Conservation (phyloP, 2,797 vertebrate genomes). For the Anabas testudineus region DNA sequence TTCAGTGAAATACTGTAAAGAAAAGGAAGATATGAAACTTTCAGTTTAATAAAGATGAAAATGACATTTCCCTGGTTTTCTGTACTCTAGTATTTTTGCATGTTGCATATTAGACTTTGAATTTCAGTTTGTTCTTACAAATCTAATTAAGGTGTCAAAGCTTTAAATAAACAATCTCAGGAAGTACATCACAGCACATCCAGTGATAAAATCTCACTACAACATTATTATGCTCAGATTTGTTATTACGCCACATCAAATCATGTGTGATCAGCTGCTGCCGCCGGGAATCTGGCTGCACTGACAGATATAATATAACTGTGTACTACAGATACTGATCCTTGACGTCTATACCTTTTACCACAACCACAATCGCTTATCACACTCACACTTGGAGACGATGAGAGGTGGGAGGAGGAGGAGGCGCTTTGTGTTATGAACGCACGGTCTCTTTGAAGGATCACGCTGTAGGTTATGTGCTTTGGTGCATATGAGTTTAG, state of each 20-base stretch:
- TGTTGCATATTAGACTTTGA: too few relatives aligned
- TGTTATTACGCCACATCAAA: conserved; percentile 39
- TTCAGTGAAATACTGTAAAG: conserved; percentile 1
- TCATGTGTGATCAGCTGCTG: conserved; percentile 38
- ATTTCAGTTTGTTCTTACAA: background rate
- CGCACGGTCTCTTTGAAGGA: background rate
- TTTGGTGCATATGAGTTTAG: background rate
- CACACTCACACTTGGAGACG: background rate
- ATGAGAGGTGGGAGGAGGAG: background rate
- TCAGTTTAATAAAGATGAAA: too few relatives aligned
- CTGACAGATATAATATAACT: background rate
- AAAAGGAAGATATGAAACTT: too few relatives aligned
- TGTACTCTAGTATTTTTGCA: too few relatives aligned
- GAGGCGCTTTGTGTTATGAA: background rate
- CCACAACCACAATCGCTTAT: background rate
- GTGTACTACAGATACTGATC: background rate
- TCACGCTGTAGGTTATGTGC: background rate
- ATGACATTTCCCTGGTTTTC: too few relatives aligned
- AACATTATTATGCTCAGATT: conserved; percentile 3
- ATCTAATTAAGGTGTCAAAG: background rate
- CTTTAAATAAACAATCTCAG: background rate
- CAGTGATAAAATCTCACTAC: conserved; percentile 34
- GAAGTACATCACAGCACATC: conserved; percentile 6
- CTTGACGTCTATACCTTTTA: background rate
- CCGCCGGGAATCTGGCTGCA: conserved; percentile 6